Conservation (phyloP, 1,140 invertebrate species). For the Drosophila pachea region DNA sequence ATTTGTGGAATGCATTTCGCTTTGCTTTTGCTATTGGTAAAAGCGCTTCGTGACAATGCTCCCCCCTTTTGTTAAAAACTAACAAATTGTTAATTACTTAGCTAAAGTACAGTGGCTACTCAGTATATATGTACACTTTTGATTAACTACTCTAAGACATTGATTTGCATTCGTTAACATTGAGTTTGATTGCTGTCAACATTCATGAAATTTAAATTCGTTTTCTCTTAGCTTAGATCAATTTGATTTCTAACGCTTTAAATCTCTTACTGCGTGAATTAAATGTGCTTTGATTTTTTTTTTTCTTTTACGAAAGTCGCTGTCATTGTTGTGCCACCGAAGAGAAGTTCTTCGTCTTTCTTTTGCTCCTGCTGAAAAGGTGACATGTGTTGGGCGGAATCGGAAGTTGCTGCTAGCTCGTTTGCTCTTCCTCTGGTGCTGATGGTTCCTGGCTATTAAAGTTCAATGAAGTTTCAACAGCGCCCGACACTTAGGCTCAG, state of each 20-base stretch:
- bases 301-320: background rate
- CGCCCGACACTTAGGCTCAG: constrained; percentile 57
- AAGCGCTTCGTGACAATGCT: constrained; percentile 73
- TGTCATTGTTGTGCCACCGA: background rate
- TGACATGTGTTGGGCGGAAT: constrained; percentile 37
- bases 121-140: constrained; percentile 5
- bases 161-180: constrained; percentile 16
- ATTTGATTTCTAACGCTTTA: background rate
- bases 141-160: constrained; percentile 12
- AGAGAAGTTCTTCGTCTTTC: background rate
- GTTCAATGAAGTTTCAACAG: constrained; percentile 69
- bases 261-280: constrained; percentile 3
- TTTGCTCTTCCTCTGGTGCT: constrained; percentile 15
- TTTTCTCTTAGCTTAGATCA: constrained; percentile 24
- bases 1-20: constrained; percentile 30
- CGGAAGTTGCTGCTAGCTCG: constrained; percentile 23
- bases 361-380: background rate
- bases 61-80: constrained; percentile 51
- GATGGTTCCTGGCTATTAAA: constrained; percentile 65
- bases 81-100: constrained; percentile 16
- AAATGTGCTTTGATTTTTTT: constrained; percentile 5
- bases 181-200: constrained; percentile 31
- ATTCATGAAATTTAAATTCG: constrained; percentile 43
- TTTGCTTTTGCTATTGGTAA: constrained; percentile 59
- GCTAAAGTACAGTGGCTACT: constrained; percentile 27